These are phyloP conservation scores for Xanthia icteritia DNA, from an alignment of 2,888 invertebrate genomes.

Conservation along the genomic window DNA sequence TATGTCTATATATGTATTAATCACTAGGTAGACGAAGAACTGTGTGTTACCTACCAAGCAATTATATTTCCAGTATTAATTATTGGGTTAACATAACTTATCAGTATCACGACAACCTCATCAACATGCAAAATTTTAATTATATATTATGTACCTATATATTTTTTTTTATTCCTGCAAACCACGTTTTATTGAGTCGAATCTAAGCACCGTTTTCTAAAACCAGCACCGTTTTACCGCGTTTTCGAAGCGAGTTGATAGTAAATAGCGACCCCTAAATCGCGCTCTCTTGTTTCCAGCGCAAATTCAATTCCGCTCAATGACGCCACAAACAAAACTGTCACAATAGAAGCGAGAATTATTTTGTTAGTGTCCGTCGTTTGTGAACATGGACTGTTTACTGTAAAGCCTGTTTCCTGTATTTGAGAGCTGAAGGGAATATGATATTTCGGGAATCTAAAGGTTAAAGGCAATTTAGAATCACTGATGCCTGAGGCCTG, in stretches of 20 bases:
- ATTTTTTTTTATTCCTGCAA: too few species aligned
- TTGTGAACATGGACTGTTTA: conserved; percentile 35
- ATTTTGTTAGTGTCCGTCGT: conserved; percentile 41
- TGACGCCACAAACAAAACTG: conserved; percentile 60
- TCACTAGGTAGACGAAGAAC: neutral
- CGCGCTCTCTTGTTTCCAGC: conserved; percentile 59
- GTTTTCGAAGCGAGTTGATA: conserved; percentile 49
- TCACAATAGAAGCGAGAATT: conserved; percentile 39
- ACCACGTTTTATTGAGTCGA: too few species aligned
- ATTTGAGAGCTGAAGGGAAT: conserved; percentile 18
- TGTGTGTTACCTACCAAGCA: neutral
- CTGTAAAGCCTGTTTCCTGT: conserved; percentile 7
- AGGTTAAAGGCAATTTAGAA: conserved; percentile 6
- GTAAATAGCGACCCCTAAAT: conserved; percentile 62
- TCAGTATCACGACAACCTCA: neutral
- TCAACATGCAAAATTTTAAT: too few species aligned
- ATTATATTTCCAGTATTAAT: neutral
- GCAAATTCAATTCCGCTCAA: conserved; percentile 64
- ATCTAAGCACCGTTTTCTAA: conserved; percentile 28
- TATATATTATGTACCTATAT: too few species aligned
- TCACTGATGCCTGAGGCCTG: conserved; percentile 8
- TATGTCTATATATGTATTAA: neutral
- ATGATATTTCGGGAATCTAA: conserved; percentile 20
- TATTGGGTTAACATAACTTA: neutral
- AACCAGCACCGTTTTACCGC: conserved; percentile 30